These are phyloP conservation scores for Clanis bilineata DNA, from an alignment of 2,888 invertebrate species.

Conservation along the genomic window DNA sequence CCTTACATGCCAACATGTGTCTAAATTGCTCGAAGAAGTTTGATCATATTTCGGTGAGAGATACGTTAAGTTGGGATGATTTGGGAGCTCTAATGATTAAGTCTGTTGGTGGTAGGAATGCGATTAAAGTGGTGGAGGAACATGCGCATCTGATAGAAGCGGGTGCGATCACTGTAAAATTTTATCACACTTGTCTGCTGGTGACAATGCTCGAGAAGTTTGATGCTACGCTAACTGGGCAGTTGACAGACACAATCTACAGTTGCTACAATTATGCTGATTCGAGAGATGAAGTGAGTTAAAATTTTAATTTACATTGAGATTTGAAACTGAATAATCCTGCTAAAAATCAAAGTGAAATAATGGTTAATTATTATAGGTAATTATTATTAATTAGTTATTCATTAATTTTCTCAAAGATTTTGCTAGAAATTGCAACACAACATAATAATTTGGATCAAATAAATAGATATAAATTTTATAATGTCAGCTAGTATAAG, in stretches of 20 bases:
- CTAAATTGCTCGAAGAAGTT: slow-evolving; percentile 83
- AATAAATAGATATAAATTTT: no score
- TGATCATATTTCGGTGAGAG: slow-evolving; percentile 64
- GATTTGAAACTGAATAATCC: no score
- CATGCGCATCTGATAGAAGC: slow-evolving; percentile 79
- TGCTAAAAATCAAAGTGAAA: no score
- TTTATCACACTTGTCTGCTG: slow-evolving; percentile 82
- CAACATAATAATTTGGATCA: no score
- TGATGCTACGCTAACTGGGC: slow-evolving; percentile 54
- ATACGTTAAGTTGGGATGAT: slow-evolving; percentile 83
- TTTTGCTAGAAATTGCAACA: no score
- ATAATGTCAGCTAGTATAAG: no score
- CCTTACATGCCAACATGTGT: slow-evolving; percentile 81
- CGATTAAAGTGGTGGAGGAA: slow-evolving; percentile 80
- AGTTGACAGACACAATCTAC: slow-evolving; percentile 68
- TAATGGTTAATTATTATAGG: no score
- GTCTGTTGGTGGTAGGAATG: slow-evolving; percentile 81
- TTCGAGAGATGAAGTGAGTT: slow-evolving; percentile 61
- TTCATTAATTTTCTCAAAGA: no score
- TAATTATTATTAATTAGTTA: no score
- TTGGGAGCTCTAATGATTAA: slow-evolving; percentile 83
- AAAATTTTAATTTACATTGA: background rate
- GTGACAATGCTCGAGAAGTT: slow-evolving; percentile 69
- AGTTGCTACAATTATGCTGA: slow-evolving; percentile 63
- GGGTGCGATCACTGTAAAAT: slow-evolving; percentile 83